These are phyloP conservation scores for Stegastes partitus DNA, from an alignment of 2,113 vertebrate species.

Conservation along the genomic window DNA sequence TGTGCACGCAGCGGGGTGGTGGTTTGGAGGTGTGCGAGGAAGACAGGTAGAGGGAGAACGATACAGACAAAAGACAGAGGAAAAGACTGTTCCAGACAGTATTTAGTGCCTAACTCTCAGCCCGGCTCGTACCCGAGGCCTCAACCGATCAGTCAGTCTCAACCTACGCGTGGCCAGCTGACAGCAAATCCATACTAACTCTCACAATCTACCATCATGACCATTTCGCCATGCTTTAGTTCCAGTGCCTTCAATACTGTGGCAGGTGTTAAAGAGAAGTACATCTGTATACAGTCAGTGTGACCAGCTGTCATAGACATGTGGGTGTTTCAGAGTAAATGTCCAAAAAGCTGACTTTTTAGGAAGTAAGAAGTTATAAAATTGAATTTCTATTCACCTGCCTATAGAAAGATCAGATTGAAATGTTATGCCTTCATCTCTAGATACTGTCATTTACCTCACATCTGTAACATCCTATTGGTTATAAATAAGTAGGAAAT, in stretches of 20 bases:
- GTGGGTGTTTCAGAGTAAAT: background rate
- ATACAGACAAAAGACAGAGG: conserved; percentile 11
- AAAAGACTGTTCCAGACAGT: conserved; percentile 74
- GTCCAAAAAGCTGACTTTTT: background rate
- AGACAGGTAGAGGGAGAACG: background rate
- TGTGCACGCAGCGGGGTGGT: background rate
- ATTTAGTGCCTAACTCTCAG: conserved; percentile 88
- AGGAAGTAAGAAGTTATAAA: background rate
- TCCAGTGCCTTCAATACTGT: conserved; percentile 81
- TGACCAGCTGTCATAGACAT: conserved; percentile 25
- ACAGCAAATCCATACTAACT: conserved; percentile 89
- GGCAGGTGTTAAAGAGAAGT: conserved; percentile 77
- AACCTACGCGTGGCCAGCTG: conserved; percentile 70
- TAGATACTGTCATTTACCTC: background rate
- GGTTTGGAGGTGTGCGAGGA: background rate
- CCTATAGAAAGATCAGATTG: background rate
- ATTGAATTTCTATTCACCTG: background rate
- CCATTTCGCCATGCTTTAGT: conserved; percentile 78
- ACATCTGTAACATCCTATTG: background rate
- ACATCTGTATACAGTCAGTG: conserved; percentile 46
- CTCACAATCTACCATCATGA: conserved; percentile 83
- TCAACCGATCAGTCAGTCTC: conserved; percentile 70
- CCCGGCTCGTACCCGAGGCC: conserved; percentile 75
- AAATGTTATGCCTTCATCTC: background rate
- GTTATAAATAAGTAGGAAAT: no score